Evolutionary conservation across 2,113 vertebrate genomes (phyloP).

Genomic region (Carassius carassius): DNA sequence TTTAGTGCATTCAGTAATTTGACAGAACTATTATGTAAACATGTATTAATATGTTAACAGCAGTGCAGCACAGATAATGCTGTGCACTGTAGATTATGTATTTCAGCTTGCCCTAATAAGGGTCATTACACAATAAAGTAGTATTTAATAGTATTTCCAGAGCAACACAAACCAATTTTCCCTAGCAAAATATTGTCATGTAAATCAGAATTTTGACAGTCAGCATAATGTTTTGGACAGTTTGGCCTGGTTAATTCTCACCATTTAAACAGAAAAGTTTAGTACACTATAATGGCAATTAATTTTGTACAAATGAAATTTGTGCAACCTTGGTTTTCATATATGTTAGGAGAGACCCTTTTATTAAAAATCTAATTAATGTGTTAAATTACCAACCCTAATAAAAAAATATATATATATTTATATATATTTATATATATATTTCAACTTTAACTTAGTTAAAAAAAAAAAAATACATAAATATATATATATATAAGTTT

Average conservation of each 20-base stretch:
- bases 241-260: background rate
- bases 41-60: slow-evolving; percentile 37
- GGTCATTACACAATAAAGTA: background rate
- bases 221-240: background rate
- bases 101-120: slow-evolving; percentile 13
- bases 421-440: too few relatives aligned
- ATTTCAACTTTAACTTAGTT: too few relatives aligned
- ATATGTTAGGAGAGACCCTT: too few relatives aligned
- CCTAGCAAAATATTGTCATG: background rate
- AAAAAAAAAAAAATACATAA: too few relatives aligned
- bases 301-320: background rate
- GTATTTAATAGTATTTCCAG: background rate
- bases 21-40: slow-evolving; percentile 5
- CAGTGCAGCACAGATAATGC: background rate
- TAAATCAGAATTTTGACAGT: background rate
- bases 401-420: too few relatives aligned
- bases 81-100: background rate
- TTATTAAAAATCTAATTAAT: too few relatives aligned
- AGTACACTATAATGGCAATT: background rate
- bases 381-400: too few relatives aligned
- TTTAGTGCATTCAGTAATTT: slow-evolving; percentile 24
- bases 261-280: background rate
- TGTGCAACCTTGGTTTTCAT: too few relatives aligned
- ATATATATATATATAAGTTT: too few relatives aligned
- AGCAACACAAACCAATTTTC: slow-evolving; percentile 24